phyloP scores from a whole-genome alignment of 2,113 vertebrate genomes.

The Gadus chalcogrammus region DNA sequence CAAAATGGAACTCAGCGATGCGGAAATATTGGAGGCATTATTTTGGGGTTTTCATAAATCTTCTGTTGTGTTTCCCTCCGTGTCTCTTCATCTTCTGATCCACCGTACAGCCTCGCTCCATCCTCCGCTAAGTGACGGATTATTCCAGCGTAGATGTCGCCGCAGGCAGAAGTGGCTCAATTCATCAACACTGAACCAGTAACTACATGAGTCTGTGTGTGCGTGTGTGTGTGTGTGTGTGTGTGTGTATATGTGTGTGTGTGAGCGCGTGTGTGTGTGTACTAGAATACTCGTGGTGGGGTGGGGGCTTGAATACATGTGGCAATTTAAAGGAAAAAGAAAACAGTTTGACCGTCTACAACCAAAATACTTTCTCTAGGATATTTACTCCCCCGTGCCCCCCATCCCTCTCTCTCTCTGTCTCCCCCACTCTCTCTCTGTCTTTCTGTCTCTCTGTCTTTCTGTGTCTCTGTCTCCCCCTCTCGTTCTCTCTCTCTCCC shows the following conservation, averaged over 20 bases:
- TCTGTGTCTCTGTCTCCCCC: too few species aligned
- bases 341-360: conserved; percentile 36
- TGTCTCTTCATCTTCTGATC: conserved; percentile 42
- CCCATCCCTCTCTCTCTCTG: too few species aligned
- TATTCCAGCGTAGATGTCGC: conserved; percentile 52
- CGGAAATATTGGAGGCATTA: conserved; percentile 60
- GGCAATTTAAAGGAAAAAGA: conserved; percentile 18
- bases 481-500: too few species aligned
- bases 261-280: conserved; percentile 32
- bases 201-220: conserved; percentile 6
- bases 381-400: conserved; percentile 23
- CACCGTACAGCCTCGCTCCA: conserved; percentile 38
- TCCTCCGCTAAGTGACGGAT: conserved; percentile 70
- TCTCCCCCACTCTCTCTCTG: too few species aligned
- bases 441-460: too few species aligned
- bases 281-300: neutral
- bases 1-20: conserved; percentile 44
- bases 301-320: conserved; percentile 22
- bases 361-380: conserved; percentile 19
- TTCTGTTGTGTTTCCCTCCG: conserved; percentile 12
- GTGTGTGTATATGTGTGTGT: conserved; percentile 32
- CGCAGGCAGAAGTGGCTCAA: conserved; percentile 49
- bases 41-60: conserved; percentile 58
- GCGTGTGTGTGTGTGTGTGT: conserved; percentile 8
- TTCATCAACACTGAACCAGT: conserved; percentile 53